These are phyloP conservation scores for Machimus rusticus DNA, from an alignment of 2,888 invertebrate species.

Conservation along the genomic window DNA sequence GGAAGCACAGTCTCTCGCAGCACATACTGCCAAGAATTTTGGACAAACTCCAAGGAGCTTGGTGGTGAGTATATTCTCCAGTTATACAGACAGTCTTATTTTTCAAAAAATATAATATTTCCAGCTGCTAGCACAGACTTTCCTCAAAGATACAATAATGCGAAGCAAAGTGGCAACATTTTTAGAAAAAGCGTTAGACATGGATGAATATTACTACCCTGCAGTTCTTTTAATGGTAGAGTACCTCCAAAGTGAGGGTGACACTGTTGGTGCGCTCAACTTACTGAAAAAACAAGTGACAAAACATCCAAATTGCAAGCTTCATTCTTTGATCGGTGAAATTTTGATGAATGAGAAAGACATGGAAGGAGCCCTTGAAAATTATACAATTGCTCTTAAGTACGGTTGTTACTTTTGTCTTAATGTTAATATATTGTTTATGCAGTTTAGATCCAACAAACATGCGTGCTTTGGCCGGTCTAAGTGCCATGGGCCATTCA, in stretches of 20 bases:
- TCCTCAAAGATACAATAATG: slow-evolving; percentile 70
- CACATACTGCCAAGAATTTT: slow-evolving; percentile 74
- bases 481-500: slow-evolving; percentile 57
- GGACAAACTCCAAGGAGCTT: slow-evolving; percentile 76
- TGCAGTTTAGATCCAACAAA: slow-evolving; percentile 58
- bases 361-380: slow-evolving; percentile 57
- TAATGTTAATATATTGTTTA: background rate
- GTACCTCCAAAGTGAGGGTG: slow-evolving; percentile 72
- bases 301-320: slow-evolving; percentile 56
- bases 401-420: slow-evolving; percentile 43
- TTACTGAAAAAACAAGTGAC: slow-evolving; percentile 71
- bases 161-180: slow-evolving; percentile 71
- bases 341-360: slow-evolving; percentile 56
- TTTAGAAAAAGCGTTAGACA: slow-evolving; percentile 75
- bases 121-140: slow-evolving; percentile 77
- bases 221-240: slow-evolving; percentile 78
- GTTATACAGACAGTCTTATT: background rate
- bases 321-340: slow-evolving; percentile 59
- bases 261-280: slow-evolving; percentile 72
- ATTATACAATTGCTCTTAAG: slow-evolving; percentile 59
- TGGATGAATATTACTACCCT: slow-evolving; percentile 75
- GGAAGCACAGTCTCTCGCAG: slow-evolving; percentile 77
- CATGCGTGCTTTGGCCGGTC: slow-evolving; percentile 57
- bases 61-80: slow-evolving; percentile 66
- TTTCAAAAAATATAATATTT: background rate